Conservation (phyloP, 2,797 vertebrate species). For the Erethizon dorsatum region DNA sequence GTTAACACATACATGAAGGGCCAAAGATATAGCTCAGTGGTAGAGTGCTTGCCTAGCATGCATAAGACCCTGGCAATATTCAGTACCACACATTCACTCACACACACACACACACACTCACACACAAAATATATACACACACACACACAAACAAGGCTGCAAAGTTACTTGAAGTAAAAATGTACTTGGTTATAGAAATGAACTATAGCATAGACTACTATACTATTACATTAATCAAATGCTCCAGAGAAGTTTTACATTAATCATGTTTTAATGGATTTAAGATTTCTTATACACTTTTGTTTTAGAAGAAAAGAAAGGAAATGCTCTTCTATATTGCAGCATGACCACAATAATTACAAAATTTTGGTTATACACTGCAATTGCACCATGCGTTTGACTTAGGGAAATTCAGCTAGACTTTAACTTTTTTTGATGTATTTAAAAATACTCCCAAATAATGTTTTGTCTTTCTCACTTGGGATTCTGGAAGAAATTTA, state of each 20-base stretch:
- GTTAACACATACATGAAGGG: neutral
- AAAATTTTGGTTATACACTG: slow-evolving; percentile 58
- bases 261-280: neutral
- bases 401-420: neutral
- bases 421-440: slow-evolving; percentile 40
- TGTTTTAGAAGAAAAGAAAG: slow-evolving; percentile 68
- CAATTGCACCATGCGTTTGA: slow-evolving; percentile 23
- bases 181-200: neutral
- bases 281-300: slow-evolving; percentile 35
- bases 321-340: slow-evolving; percentile 33
- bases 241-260: slow-evolving; percentile 30
- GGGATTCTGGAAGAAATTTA: slow-evolving; percentile 17
- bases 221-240: neutral
- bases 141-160: neutral
- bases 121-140: neutral
- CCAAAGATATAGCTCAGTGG: neutral
- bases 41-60: neutral
- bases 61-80: neutral
- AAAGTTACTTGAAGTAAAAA: slow-evolving; percentile 17
- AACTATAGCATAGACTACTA: neutral
- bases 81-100: neutral
- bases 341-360: slow-evolving; percentile 63
- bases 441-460: slow-evolving; percentile 49
- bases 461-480: slow-evolving; percentile 35
- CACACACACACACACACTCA: neutral